These are phyloP conservation scores for Aramus guarauna DNA, from an alignment of 2,113 vertebrate genomes.

Conservation along the genomic window DNA sequence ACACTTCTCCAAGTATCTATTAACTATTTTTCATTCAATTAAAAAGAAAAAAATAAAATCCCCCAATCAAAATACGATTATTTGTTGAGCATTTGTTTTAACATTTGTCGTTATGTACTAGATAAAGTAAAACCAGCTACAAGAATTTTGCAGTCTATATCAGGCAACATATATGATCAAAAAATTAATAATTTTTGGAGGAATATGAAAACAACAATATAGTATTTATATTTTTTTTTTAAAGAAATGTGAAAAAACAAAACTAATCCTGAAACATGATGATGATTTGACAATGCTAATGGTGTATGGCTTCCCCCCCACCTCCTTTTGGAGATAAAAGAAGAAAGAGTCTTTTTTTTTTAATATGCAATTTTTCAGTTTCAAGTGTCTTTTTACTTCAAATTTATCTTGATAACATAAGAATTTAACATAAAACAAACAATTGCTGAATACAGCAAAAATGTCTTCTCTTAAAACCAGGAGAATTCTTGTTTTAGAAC, in stretches of 20 bases:
- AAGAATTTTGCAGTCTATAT: background rate
- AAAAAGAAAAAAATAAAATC: background rate
- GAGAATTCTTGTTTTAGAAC: background rate
- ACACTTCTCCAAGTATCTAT: background rate
- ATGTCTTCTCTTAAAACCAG: background rate
- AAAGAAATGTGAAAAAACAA: too few species aligned
- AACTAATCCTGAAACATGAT: background rate
- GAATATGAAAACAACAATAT: background rate
- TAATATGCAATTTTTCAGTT: background rate
- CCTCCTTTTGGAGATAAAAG: background rate
- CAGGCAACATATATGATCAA: background rate
- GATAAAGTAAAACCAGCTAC: background rate
- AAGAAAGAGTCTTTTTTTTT: background rate
- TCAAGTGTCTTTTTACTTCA: background rate
- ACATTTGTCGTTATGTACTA: background rate
- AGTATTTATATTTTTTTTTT: too few species aligned
- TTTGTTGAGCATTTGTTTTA: background rate
- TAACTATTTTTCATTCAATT: background rate
- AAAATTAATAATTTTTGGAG: background rate
- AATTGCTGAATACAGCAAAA: background rate
- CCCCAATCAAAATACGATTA: background rate
- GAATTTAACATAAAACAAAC: background rate
- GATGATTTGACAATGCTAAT: background rate
- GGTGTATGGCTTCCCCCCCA: too few species aligned
- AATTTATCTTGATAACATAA: background rate